Base-by-base conservation (phyloP, 2,888 invertebrate species). In the Adela reaumurella region DNA sequence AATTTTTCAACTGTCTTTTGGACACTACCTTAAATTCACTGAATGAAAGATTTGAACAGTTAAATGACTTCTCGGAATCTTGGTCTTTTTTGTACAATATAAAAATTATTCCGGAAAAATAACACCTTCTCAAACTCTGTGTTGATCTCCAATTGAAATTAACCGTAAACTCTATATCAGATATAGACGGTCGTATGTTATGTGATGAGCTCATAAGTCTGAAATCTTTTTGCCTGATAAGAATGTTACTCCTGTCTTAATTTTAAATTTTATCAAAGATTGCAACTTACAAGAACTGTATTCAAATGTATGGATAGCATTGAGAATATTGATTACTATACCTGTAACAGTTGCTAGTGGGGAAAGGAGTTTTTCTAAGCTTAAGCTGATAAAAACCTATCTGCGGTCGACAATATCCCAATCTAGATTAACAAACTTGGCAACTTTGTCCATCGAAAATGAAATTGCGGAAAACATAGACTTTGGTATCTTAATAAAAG, bases 371-470 rank as follows among this genome's bases (percentile, higher is more conserved):
- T 45, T 55, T 51, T 53, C 51, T 17, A 51, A 53, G 47, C 51
- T 54, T 16, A 54, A 56, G 46, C 48, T 55, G 29, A 55, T 56
- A 51, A 55, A 58, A 56, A 57, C 53, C 46, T 57, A 55, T 54
- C 52, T 57, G 41, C 49, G 53, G 55, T 56, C 55, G 44, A 52
- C 56, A 47, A 57, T 57, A 29, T 53, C 53, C 45, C 52, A 55
- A 52, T 54, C 52, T 49, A 24, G 24, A 24, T 24, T 5, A 10
- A 24, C 24, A 53, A 53, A 55, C 51, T 57, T 58, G 48, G 52
- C 58, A 52, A 57, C 50, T 51, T 54, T 59, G 52, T 59, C 60
- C 50, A 59, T 59, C 48, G 55, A 60, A 57, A 57, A 58, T 52
- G 54, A 59, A 53, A 54, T 59, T 49, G 58, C 56, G 19, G 52